These are phyloP conservation scores for Daboia siamensis DNA, from an alignment of 2,113 vertebrate species.

Conservation along the genomic window DNA sequence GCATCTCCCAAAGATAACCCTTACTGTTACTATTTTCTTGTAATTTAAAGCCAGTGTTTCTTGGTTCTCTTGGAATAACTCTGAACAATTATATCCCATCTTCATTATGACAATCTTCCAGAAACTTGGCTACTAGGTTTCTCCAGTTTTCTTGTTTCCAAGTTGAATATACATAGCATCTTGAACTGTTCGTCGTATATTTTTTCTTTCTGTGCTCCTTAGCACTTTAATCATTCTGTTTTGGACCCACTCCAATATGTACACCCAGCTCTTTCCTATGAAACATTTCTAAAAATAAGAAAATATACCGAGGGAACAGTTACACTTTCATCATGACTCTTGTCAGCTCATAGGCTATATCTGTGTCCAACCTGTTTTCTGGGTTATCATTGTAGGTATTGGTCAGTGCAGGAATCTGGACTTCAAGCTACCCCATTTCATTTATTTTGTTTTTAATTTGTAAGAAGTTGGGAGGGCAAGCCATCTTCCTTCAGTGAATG, in stretches of 20 bases:
- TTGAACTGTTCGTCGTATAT: neutral
- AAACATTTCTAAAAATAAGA: neutral
- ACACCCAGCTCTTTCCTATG: neutral
- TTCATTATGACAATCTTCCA: neutral
- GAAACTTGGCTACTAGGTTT: neutral
- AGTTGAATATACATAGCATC: neutral
- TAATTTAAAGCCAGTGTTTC: neutral
- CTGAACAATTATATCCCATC: neutral
- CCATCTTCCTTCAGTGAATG: neutral
- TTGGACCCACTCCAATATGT: neutral
- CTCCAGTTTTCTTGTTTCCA: neutral
- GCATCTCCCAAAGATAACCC: neutral
- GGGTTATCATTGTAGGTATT: neutral
- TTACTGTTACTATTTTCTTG: neutral
- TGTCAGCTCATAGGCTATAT: neutral
- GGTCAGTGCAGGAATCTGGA: neutral
- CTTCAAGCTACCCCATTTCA: neutral
- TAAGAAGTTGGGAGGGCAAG: accelerated
- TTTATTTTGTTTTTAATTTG: neutral
- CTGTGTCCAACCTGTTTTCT: neutral
- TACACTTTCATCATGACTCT: neutral
- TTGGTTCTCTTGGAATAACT: neutral
- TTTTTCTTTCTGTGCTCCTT: neutral
- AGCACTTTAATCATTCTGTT: neutral
- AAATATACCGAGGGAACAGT: neutral